Base-by-base conservation (phyloP, 1,140 invertebrate genomes). In the Oryzaephilus surinamensis region DNA sequence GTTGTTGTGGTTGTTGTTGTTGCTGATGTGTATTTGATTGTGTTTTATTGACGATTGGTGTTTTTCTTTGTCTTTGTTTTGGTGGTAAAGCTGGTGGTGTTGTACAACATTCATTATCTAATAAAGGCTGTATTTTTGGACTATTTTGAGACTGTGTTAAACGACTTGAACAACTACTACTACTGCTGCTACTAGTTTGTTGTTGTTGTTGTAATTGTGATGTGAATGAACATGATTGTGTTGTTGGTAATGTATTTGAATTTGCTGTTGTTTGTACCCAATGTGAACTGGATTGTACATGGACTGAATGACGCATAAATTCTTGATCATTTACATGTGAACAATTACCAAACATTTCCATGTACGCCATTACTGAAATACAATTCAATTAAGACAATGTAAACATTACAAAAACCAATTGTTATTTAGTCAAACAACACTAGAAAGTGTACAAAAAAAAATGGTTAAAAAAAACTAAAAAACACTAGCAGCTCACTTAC, bases 341-440 rank as follows among this genome's bases (percentile, higher is more conserved):
- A 65, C 86, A 91, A 58, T 86, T 84, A 1, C 86, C 84, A 59
- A 92, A 86, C 76, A 92, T 88, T 64, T 92, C 85, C 88, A 95
- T 93, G 66, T 95, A 96, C 28, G 86, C 87, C 79, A 91, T 88
- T 50, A 96, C 89, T 93, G 73, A 40, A 72, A 72, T 20, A 5
- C 19, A 29, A 38, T 4, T 16, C 27, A 29, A 2, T 29, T 3
- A 20, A 8, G 11, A 21, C n/a, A n/a, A n/a, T n/a, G n/a, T n/a
- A 21, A 21, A 21, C 10, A 21, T 21, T 21, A 21, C 6, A 21
- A 24, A 24, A 24, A 24, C 10, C 10, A 24, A 7, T 24, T 11
- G 8, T 21, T 6, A 21, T 21, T 8, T 24, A 24, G 11, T n/a
- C 11, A n/a, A 11, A 24, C 23, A 11, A n/a, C 23, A 24, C 4